These are phyloP conservation scores for Ophioninae sp. DNA, from an alignment of 2,888 invertebrate species.

Conservation along the genomic window DNA sequence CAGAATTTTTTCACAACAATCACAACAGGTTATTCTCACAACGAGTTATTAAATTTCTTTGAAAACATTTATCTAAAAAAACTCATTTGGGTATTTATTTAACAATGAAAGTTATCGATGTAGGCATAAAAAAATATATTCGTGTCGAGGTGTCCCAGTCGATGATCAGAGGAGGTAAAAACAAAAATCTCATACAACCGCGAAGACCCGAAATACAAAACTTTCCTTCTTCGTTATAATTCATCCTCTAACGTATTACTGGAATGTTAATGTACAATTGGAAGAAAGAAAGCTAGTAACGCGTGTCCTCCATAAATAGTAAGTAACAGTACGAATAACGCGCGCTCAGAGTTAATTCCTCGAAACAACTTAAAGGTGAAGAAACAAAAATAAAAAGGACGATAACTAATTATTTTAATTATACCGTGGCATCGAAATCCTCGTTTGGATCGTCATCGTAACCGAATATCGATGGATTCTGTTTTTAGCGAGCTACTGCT, in stretches of 20 bases:
- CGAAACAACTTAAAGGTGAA: background rate
- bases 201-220: slow-evolving; percentile 3
- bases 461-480: slow-evolving; percentile 15
- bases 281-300: slow-evolving; percentile 8
- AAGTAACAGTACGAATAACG: slow-evolving; percentile 9
- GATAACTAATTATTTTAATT: slow-evolving; percentile 7
- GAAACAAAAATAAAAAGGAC: slow-evolving; percentile 2
- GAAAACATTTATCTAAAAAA: background rate
- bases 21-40: background rate
- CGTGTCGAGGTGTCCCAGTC: slow-evolving; percentile 1
- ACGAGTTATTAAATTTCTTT: background rate
- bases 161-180: background rate
- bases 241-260: slow-evolving; percentile 46
- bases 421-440: slow-evolving; percentile 14
- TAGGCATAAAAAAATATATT: slow-evolving; percentile 46
- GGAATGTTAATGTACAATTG: slow-evolving; percentile 57
- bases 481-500: slow-evolving; percentile 15
- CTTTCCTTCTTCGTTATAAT: slow-evolving; percentile 12
- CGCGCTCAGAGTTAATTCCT: background rate
- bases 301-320: slow-evolving; percentile 11
- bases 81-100: slow-evolving; percentile 36
- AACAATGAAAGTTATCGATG: slow-evolving; percentile 30
- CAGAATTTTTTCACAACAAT: background rate
- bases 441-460: slow-evolving; percentile 27
- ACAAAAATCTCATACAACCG: slow-evolving; percentile 1